Base-by-base conservation (phyloP, 2,888 invertebrate species). In the Gnatocerus cornutus region DNA sequence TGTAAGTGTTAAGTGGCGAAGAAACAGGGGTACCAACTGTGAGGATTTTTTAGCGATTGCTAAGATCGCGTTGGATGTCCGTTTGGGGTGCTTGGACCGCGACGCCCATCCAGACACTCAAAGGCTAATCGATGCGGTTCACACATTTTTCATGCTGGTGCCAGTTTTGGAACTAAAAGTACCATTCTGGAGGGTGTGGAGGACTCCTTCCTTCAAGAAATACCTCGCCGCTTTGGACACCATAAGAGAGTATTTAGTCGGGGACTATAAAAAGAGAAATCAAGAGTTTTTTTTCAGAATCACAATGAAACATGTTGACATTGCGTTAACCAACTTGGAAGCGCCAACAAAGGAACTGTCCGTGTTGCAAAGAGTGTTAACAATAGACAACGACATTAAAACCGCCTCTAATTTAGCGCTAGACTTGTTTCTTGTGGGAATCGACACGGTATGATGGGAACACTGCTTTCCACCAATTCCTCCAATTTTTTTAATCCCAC, bases 391-490 rank as follows among this genome's bases (percentile, higher is more conserved):
- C 5, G 89, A 94, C 79, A 92, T 93, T 0, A 94, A 94, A 85
- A 91, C 93, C 52, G 95, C 95, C 0, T 92, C 91, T 16, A 90
- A 94, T 71, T 90, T 95, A 86, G 95, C 95, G 0, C 85, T 95
- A n/a, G 95, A 96, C 85, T 88, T 96, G 72, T 93, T 96, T 75
- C 86, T 95, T 43, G 95, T 95, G 71, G 95, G 95, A 69, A 95
- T 96, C 75, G 95, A 95, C 81, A 95, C 95, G 79, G 95, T 96
- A 86, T n/a, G n/a, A n/a, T n/a, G n/a, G n/a, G n/a, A n/a, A n/a
- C n/a, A n/a, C n/a, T n/a, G n/a, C n/a, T n/a, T n/a, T n/a, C n/a
- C n/a, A n/a, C n/a, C n/a, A n/a, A n/a, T n/a, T n/a, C n/a, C n/a
- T n/a, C n/a, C n/a, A n/a, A n/a, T n/a, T n/a, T n/a, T n/a, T n/a